A percentile compares a stretch with the other conserved stretches of the same genome.
phyloP scores from a whole-genome alignment of 2,797 vertebrate genomes.

The Thaleichthys pacificus region DNA sequence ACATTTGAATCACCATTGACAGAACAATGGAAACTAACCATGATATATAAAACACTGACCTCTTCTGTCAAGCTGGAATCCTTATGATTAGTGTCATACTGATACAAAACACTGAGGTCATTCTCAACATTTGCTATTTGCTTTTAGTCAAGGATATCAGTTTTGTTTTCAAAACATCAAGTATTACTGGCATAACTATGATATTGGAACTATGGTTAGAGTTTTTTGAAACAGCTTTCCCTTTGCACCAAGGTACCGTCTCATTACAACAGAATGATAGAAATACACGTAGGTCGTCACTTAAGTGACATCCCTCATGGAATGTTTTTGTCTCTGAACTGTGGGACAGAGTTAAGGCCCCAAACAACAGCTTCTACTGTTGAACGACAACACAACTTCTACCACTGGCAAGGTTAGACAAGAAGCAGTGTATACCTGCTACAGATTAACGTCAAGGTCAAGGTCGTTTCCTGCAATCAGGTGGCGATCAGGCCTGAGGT shows the following conservation, averaged over 20 bases:
- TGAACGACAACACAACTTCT: neutral
- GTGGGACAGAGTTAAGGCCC: neutral
- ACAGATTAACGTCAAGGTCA: neutral
- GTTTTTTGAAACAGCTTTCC: neutral
- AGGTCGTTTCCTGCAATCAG: neutral
- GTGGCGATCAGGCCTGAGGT: neutral
- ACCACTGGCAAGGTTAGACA: neutral
- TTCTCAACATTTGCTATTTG: neutral
- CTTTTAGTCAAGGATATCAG: neutral
- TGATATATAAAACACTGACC: neutral
- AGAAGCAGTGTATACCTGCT: neutral
- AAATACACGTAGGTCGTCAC: neutral
- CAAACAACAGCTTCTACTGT: neutral
- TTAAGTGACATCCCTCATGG: neutral
- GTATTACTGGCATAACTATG: neutral
- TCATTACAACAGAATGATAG: neutral
- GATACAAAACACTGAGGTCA: constrained; percentile 13
- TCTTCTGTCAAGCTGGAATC: neutral
- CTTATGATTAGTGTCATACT: constrained; percentile 17
- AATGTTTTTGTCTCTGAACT: neutral
- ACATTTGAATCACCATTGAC: constrained; percentile 17
- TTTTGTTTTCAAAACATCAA: neutral
- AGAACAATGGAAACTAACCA: constrained; percentile 3
- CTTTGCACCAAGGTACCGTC: neutral
- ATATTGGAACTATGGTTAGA: neutral